Evolutionary conservation across 2,113 vertebrate species (phyloP).

Genomic region (Anthoscopus minutus): DNA sequence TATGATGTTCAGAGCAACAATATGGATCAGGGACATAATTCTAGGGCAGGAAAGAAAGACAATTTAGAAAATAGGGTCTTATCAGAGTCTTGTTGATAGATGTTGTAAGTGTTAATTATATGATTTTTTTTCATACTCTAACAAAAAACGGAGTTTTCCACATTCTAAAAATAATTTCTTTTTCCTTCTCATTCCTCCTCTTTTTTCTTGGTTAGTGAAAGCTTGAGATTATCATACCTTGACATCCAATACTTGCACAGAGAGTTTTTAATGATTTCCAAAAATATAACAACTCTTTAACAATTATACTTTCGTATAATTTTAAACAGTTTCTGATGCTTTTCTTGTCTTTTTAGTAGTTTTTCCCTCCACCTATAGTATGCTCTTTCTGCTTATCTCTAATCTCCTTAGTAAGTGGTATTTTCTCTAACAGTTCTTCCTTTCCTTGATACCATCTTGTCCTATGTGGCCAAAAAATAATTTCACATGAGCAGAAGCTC

Average conservation of each 20-base stretch:
- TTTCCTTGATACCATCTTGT: conserved; percentile 67
- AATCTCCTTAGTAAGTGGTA: conserved; percentile 66
- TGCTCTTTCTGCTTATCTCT: conserved; percentile 51
- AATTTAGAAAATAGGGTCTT: neutral
- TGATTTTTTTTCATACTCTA: neutral
- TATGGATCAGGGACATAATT: neutral
- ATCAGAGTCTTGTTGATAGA: neutral
- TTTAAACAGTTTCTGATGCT: neutral
- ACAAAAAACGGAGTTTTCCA: neutral
- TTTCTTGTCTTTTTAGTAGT: conserved; percentile 16
- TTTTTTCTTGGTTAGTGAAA: neutral
- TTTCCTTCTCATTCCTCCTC: neutral
- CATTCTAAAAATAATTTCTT: neutral
- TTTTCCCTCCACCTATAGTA: conserved; percentile 52
- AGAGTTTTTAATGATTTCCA: conserved; percentile 24
- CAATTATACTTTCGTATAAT: neutral
- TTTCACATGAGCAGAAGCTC: conserved; percentile 63
- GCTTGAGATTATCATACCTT: neutral
- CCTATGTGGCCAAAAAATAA: conserved; percentile 49
- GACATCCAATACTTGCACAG: neutral
- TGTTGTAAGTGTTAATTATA: neutral
- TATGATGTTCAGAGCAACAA: neutral
- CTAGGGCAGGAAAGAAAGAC: neutral
- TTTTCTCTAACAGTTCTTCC: conserved; percentile 35
- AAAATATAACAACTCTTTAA: neutral